Evolutionary conservation across 2,888 invertebrate species (phyloP).

Genomic region (Cataglyphis albicans): DNA sequence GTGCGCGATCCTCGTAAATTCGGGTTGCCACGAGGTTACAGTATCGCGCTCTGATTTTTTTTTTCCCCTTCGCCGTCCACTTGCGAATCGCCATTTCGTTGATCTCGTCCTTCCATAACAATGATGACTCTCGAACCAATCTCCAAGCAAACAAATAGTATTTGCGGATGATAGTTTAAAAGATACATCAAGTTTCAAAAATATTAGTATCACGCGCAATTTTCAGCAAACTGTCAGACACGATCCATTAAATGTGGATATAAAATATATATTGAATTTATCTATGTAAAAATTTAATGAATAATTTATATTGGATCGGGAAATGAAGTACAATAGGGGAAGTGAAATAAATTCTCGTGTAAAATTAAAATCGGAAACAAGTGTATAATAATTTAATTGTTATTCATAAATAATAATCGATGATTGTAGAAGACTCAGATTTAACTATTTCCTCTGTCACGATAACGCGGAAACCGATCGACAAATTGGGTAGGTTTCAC

Average conservation of each 20-base stretch:
- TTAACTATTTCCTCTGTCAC: background rate
- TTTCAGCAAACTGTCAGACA: background rate
- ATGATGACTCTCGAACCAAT: conserved; percentile 24
- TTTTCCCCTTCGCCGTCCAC: background rate
- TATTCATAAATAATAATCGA: background rate
- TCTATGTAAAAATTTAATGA: too few species aligned
- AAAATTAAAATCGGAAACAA: background rate
- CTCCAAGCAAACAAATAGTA: conserved; percentile 14
- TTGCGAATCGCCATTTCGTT: conserved; percentile 17
- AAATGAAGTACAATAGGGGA: too few species aligned
- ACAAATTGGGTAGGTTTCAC: background rate
- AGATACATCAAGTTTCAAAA: background rate
- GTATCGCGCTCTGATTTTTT: conserved; percentile 36
- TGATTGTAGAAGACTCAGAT: background rate
- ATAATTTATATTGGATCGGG: too few species aligned
- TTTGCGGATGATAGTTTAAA: background rate
- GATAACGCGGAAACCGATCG: background rate
- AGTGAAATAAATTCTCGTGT: background rate
- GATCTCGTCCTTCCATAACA: conserved; percentile 8
- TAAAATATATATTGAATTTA: background rate
- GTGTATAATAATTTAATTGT: background rate
- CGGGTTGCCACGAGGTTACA: conserved; percentile 44
- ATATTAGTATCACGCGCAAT: background rate
- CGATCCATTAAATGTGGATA: background rate
- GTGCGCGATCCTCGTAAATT: conserved; percentile 77